phyloP scores from a whole-genome alignment of 2,888 invertebrate genomes.

The Gari tellinella region DNA sequence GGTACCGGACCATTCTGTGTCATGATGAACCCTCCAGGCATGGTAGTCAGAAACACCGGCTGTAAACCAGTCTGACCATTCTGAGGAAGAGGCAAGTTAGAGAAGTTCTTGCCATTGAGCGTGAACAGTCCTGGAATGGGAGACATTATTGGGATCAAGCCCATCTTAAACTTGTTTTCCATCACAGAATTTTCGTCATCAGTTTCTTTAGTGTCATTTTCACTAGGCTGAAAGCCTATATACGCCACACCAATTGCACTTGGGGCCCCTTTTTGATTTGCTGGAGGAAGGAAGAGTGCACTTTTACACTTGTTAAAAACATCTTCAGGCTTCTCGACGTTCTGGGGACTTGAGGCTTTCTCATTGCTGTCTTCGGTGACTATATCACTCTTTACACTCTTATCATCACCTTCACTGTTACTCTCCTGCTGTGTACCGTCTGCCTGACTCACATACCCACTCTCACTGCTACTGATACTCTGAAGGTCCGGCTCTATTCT shows the following conservation, averaged over 20 bases:
- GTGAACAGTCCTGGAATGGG: constrained; percentile 43
- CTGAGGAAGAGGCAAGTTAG: constrained; percentile 19
- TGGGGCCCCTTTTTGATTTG: constrained; percentile 24
- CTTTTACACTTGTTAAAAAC: constrained; percentile 10
- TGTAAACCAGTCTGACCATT: constrained; percentile 35
- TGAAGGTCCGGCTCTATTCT: constrained; percentile 65
- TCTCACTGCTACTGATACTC: constrained; percentile 67
- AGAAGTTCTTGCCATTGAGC: constrained; percentile 25
- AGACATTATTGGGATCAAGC: constrained; percentile 66
- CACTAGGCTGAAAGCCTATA: constrained; percentile 48
- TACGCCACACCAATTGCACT: constrained; percentile 61
- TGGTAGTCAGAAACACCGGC: constrained; percentile 55
- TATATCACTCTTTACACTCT: neutral
- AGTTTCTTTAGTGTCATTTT: constrained; percentile 22
- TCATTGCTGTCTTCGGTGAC: constrained; percentile 3
- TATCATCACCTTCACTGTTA: constrained; percentile 24
- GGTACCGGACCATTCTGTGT: constrained; percentile 47
- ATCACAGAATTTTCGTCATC: constrained; percentile 3
- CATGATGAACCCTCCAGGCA: constrained; percentile 58
- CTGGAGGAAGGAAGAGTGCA: constrained; percentile 49
- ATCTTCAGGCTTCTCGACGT: too few relatives aligned
- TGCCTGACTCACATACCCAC: constrained; percentile 64
- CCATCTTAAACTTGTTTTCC: constrained; percentile 57
- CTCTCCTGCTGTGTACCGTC: constrained; percentile 14
- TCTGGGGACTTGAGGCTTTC: neutral